Base-by-base conservation (phyloP, 2,797 vertebrate species). In the Octomys mimax region DNA sequence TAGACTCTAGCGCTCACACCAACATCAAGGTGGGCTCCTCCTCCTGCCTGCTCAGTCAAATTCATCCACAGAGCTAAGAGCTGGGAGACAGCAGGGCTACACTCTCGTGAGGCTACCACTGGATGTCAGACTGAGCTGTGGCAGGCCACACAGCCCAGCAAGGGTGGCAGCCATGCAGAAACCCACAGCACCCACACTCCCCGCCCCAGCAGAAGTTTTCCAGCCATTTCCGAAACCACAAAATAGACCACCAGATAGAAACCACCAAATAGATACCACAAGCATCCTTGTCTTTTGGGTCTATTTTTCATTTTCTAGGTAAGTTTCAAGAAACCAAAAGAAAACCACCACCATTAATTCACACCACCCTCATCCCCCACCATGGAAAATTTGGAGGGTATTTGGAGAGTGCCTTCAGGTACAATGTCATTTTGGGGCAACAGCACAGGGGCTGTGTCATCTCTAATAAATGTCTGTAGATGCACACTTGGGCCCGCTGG, bases 121-220 rank as follows among this genome's bases (percentile, higher is more conserved):
- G 2, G n/a, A 33, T 5, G 39, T 64, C 12, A 1, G 42, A 87
- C 10, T 68, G 10, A 11, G 78, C 21, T 18, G 7, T 28, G 21
- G 24, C 61, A 10, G 19, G 31, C 3, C 46, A 77, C 49, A 59
- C 61, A 36, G 7, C 8, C 12, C 18, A 26, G n/a, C 22, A 7
- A 39, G n/a, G 49, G 24, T 33, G 0, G 75, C 42, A 64, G 54
- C 18, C 62, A 42, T 2, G 0, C 0, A 2, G 71, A 26, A 22
- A 12, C 2, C n/a, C 14, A 11, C 0, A 0, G 46, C 28, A 1
- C 31, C 31, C 21, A 13, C 4, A 33, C 22, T 62, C 14, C 19
- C 11, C 1, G 2, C 10, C 1, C 18, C 13, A 33, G 62, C 11
- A 21, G 26, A 22, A 2, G 49, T 9, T 39, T 77, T 12, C 26